A percentile compares a stretch with the other conserved stretches of the same genome.
Evolutionary conservation across 2,113 vertebrate genomes (phyloP).

Genomic region (Ahaetulla prasina): DNA sequence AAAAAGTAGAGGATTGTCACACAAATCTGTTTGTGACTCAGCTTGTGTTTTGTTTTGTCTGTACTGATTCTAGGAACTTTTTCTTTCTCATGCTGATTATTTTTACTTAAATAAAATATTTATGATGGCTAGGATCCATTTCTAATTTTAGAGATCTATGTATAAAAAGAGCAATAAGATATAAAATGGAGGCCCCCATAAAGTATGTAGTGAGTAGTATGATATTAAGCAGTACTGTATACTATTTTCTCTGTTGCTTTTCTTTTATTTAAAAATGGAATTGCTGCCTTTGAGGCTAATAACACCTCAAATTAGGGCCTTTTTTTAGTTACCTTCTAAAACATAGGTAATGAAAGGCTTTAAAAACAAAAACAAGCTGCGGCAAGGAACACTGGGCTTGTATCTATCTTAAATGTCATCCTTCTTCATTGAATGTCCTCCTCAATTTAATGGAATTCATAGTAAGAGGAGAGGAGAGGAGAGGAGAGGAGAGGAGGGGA

Average conservation of each 20-base stretch:
- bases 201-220: background rate
- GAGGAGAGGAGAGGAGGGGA: conserved; percentile 23
- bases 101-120: conserved; percentile 37
- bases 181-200: conserved; percentile 5
- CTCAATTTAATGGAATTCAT: conserved; percentile 32
- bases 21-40: conserved; percentile 48
- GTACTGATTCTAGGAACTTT: background rate
- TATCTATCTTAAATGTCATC: conserved; percentile 36
- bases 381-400: conserved; percentile 19
- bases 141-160: background rate
- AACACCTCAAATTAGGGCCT: conserved; percentile 37
- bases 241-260: conserved; percentile 16
- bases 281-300: conserved; percentile 26
- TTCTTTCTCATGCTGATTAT: background rate
- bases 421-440: conserved; percentile 24
- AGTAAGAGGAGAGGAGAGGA: conserved; percentile 6
- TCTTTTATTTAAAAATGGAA: conserved; percentile 24
- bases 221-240: background rate
- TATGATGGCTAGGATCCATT: conserved; percentile 17
- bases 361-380: conserved; percentile 31
- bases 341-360: conserved; percentile 53
- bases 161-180: background rate
- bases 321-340: conserved; percentile 53
- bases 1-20: background rate
- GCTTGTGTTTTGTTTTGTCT: conserved; percentile 21